Evolutionary conservation across 35 echinoderm and acorn worm species (phyloP), one percentile per base, ranked within the genome.

Genomic region (Ophiothrix spiculata): DNA sequence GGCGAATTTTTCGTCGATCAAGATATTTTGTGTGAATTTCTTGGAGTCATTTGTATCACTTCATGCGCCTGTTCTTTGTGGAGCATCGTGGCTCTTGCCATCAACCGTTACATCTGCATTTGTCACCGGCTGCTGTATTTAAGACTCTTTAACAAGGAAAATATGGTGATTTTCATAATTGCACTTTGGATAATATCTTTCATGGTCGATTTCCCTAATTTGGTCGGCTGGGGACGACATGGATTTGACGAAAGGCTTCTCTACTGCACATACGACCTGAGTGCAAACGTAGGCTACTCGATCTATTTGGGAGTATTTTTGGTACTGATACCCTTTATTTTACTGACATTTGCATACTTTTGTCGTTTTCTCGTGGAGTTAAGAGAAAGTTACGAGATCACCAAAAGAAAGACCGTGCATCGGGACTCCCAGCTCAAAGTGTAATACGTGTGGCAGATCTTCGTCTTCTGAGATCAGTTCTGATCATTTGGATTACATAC

Each of bases 161-260:
- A 83, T 12, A 75, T 94, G 35, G 69, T 75, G 31, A 75, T 75
- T 49, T 83, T 93, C 0, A 31, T 89, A n/a, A 23, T 80, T 13
- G 35, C 35, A 31, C 78, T 92, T 33, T 92, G 90, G 90, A 63
- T 35, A 23, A 86, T 86, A 4, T 86, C 77, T 32, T 92, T 92
- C 39, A 77, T 64, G 37, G 82, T 92, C 33, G 84, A 92, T 34
- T 39, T 87, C 15, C 90, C 90, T 23, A 86, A 86, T 77, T 35
- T 87, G 13, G 33, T 92, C 8, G 90, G 90, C 19, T 92, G 90
- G 90, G 84, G 90, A 21, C 39, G 75, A 13, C 84, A 87, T 37
- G 56, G 33, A 23, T 92, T 87, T 41, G 90, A 92, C 35, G 35
- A 49, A 2, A 42, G 41, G 76, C 0, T 86, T 31, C 75, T 79